These are phyloP conservation scores for Acholoe squamosa DNA, from an alignment of 2,888 invertebrate species.

Conservation along the genomic window DNA sequence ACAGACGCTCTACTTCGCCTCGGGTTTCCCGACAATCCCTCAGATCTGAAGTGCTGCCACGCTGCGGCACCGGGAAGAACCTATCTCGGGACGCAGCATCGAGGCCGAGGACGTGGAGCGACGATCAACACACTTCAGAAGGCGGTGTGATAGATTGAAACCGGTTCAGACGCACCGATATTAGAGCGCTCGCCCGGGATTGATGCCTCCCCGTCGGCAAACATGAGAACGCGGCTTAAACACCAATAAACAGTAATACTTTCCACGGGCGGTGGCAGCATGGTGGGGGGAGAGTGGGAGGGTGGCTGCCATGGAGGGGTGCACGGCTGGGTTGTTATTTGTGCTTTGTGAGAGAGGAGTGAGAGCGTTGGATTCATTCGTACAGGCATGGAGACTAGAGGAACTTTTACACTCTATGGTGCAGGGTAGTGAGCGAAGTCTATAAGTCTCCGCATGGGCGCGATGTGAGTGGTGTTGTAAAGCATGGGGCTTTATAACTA, in stretches of 20 bases:
- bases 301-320: neutral
- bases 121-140: conserved; percentile 44
- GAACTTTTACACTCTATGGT: too few relatives aligned
- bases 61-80: neutral
- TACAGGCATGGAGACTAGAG: neutral
- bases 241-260: conserved; percentile 47
- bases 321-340: neutral
- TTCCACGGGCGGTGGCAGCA: neutral
- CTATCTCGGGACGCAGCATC: neutral
- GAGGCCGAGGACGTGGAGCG: neutral
- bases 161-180: neutral
- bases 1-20: neutral
- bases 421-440: neutral
- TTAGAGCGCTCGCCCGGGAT: neutral
- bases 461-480: neutral
- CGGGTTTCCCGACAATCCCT: conserved; percentile 20
- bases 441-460: neutral
- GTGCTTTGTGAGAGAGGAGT: neutral
- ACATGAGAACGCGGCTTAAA: conserved; percentile 12
- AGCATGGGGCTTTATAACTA: neutral
- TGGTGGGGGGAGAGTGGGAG: neutral
- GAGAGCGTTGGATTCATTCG: neutral
- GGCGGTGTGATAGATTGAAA: conserved; percentile 31
- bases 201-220: conserved; percentile 30
- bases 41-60: conserved; percentile 41